phyloP scores from a whole-genome alignment of 2,888 invertebrate genomes.

The Callyntrura guangdongensis region DNA sequence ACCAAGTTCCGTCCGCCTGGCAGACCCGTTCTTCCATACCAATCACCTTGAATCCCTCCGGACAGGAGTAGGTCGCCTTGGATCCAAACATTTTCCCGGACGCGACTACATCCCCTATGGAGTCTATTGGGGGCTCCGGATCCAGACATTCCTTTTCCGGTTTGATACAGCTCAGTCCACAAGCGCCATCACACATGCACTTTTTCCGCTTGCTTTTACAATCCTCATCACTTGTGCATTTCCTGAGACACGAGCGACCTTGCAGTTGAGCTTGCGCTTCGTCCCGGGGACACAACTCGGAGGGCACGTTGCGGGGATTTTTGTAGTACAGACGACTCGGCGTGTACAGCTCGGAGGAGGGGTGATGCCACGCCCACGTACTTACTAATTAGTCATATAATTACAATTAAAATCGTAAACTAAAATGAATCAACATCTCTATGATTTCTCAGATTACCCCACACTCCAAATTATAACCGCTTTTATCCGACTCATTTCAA shows the following conservation, averaged over 20 bases:
- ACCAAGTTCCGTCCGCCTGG: slow-evolving; percentile 95
- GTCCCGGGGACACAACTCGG: slow-evolving; percentile 93
- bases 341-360: slow-evolving; percentile 69
- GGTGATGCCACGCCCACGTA: slow-evolving; percentile 75
- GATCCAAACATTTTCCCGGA: slow-evolving; percentile 94
- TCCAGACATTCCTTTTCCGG: slow-evolving; percentile 97
- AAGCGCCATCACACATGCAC: slow-evolving; percentile 96
- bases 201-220: slow-evolving; percentile 99
- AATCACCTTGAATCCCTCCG: slow-evolving; percentile 95
- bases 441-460: no score
- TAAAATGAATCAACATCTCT: no score
- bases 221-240: slow-evolving; percentile 97
- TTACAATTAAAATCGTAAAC: no score
- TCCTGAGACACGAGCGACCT: slow-evolving; percentile 95
- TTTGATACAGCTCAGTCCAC: slow-evolving; percentile 94
- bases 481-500: no score
- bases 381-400: slow-evolving; percentile 67
- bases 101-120: slow-evolving; percentile 91
- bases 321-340: slow-evolving; percentile 79
- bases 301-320: slow-evolving; percentile 88
- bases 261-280: slow-evolving; percentile 92
- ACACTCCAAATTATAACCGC: no score
- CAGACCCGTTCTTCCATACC: slow-evolving; percentile 95
- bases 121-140: slow-evolving; percentile 90
- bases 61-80: slow-evolving; percentile 94